Conservation (phyloP, 2,888 invertebrate genomes). For the Drosophila atroscutellata region DNA sequence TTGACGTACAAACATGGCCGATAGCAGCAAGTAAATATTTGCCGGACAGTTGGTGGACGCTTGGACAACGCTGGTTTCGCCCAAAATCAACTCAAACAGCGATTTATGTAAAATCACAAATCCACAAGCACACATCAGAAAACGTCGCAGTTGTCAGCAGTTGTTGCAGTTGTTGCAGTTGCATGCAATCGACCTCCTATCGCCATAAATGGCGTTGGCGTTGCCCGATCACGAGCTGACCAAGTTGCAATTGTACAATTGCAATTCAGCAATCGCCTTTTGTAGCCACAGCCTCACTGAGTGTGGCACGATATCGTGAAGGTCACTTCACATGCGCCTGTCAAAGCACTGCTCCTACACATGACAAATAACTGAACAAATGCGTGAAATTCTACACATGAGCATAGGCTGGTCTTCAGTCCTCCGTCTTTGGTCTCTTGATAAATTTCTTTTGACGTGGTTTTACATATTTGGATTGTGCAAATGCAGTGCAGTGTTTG, state of each 20-base stretch:
- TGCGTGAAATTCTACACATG: constrained; percentile 73
- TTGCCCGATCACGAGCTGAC: constrained; percentile 73
- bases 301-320: constrained; percentile 72
- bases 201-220: constrained; percentile 70
- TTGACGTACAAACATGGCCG: constrained; percentile 61
- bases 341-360: constrained; percentile 56
- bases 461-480: constrained; percentile 46
- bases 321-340: constrained; percentile 69
- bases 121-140: constrained; percentile 29
- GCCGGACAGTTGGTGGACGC: constrained; percentile 32
- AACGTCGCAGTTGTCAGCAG: constrained; percentile 6
- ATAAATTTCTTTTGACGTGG: constrained; percentile 30
- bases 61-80: constrained; percentile 24
- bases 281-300: constrained; percentile 31
- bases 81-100: constrained; percentile 51
- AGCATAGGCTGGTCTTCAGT: not conserved
- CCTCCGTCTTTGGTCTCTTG: constrained; percentile 9
- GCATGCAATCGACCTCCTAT: constrained; percentile 62
- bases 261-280: constrained; percentile 43
- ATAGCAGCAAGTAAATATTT: constrained; percentile 66
- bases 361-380: constrained; percentile 76
- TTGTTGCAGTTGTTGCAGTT: constrained; percentile 15
- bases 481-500: constrained; percentile 48
- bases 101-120: constrained; percentile 53
- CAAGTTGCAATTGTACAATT: constrained; percentile 47